These are phyloP conservation scores for Drosophila bocqueti DNA, from an alignment of 1,140 invertebrate genomes.

Conservation along the genomic window DNA sequence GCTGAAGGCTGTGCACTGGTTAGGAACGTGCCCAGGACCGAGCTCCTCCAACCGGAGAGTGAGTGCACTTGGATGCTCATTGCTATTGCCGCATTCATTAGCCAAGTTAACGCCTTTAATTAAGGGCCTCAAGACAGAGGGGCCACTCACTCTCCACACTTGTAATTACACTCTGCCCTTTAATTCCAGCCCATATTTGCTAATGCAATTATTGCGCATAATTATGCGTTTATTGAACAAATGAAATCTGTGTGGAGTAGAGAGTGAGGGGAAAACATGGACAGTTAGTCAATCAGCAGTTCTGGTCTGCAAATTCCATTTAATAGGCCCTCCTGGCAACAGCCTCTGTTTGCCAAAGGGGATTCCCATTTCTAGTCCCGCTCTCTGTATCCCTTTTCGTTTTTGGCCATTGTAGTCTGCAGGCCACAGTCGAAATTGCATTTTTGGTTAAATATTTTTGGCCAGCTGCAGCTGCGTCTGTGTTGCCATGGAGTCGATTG, in stretches of 20 bases:
- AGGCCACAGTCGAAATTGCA: constrained; percentile 49
- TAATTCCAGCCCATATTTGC: constrained; percentile 66
- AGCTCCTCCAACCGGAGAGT: constrained; percentile 4
- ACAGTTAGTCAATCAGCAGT: constrained; percentile 36
- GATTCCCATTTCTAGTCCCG: neutral
- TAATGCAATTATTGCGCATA: constrained; percentile 77
- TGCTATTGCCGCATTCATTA: constrained; percentile 62
- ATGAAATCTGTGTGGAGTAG: constrained; percentile 36
- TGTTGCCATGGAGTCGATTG: constrained; percentile 41
- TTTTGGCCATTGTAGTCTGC: constrained; percentile 15
- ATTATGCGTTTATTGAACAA: constrained; percentile 76
- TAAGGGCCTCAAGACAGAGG: constrained; percentile 50
- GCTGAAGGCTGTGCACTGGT: constrained; percentile 18
- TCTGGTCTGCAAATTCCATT: constrained; percentile 29
- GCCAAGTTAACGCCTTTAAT: constrained; percentile 72
- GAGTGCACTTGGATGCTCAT: constrained; percentile 27
- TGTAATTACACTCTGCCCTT: constrained; percentile 54
- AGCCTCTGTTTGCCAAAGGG: constrained; percentile 11
- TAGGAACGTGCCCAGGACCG: constrained; percentile 25
- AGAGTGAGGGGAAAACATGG: neutral
- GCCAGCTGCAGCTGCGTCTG: constrained; percentile 21
- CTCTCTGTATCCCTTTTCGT: neutral
- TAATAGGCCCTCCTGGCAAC: constrained; percentile 31
- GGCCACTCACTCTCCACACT: neutral
- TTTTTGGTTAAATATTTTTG: constrained; percentile 66